Percentiles rank a stretch among this genome's conserved stretches.
These are phyloP conservation scores for Limanda limanda DNA, from an alignment of 2,113 vertebrate genomes.

Conservation along the genomic window DNA sequence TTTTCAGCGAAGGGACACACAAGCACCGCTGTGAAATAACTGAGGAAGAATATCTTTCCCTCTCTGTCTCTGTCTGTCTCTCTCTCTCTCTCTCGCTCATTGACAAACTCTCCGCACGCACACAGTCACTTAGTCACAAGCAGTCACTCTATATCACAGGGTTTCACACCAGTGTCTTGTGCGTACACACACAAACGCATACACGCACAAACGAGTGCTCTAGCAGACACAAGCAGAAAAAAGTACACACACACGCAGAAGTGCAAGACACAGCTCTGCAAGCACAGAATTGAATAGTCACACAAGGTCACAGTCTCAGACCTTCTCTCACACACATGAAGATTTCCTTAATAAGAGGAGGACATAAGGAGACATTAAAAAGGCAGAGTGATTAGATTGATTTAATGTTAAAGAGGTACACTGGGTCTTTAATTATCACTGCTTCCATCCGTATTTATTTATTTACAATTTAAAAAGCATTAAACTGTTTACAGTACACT, in stretches of 20 bases:
- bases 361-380: not conserved
- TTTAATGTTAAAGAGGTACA: not conserved
- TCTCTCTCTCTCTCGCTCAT: constrained; percentile 19
- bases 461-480: not conserved
- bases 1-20: constrained; percentile 50
- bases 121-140: constrained; percentile 40
- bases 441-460: not conserved
- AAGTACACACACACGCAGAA: not conserved
- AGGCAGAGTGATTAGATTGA: not conserved
- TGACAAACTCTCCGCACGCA: constrained; percentile 22
- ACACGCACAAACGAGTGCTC: not conserved
- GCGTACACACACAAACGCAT: too few species aligned
- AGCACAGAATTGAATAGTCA: constrained; percentile 49
- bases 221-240: not conserved
- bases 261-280: not conserved
- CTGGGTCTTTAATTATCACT: not conserved
- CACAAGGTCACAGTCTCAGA: constrained; percentile 28
- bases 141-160: constrained; percentile 17
- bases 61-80: not conserved
- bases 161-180: constrained; percentile 19
- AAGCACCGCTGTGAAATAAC: constrained; percentile 49
- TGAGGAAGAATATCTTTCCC: constrained; percentile 42
- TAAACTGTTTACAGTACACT: not conserved
- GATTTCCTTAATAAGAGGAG: too few species aligned
- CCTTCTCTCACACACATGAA: not conserved